Percentiles rank a stretch among this genome's conserved stretches.
Evolutionary conservation across 1,140 invertebrate species (phyloP).

Genomic region (Adelges cooleyi): DNA sequence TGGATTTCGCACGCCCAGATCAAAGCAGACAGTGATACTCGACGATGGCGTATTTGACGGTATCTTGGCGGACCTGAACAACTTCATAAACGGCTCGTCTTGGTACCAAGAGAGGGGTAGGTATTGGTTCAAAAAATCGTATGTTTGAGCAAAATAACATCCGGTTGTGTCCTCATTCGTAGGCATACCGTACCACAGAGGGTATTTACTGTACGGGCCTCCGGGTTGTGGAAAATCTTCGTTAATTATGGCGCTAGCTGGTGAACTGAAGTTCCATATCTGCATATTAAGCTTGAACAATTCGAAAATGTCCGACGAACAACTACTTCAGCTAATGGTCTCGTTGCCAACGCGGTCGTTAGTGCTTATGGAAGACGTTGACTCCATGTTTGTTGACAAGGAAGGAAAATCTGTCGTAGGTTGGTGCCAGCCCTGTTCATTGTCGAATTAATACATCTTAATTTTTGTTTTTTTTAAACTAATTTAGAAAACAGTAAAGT

Average conservation of each 20-base stretch:
- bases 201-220: not conserved
- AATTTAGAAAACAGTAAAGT: not conserved
- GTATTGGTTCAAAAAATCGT: too few species aligned
- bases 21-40: not conserved
- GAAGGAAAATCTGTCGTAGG: not conserved
- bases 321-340: not conserved
- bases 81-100: not conserved
- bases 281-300: not conserved
- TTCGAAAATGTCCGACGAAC: not conserved
- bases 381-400: not conserved
- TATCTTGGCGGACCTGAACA: not conserved
- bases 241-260: not conserved
- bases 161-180: too few species aligned
- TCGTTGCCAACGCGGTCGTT: not conserved
- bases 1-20: not conserved
- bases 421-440: too few species aligned
- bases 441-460: too few species aligned
- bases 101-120: not conserved
- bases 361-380: not conserved
- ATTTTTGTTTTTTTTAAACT: too few species aligned
- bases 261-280: not conserved
- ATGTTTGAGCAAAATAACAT: too few species aligned
- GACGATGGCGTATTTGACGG: not conserved
- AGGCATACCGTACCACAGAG: slow-evolving; percentile 1
- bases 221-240: not conserved